Evolutionary conservation across 2,113 vertebrate genomes (phyloP).

Genomic region (Nesogale talazaci): DNA sequence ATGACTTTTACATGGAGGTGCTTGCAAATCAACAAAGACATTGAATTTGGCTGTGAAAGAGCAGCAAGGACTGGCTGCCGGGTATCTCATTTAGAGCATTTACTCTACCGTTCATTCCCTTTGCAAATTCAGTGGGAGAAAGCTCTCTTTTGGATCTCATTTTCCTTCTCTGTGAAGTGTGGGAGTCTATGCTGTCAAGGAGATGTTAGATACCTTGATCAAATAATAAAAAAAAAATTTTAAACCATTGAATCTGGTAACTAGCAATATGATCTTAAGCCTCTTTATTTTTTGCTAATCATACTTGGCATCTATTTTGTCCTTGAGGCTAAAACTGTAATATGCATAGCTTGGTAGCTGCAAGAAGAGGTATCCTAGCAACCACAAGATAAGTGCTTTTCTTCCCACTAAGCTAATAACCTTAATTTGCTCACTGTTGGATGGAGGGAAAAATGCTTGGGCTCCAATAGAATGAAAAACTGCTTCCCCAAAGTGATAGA

Average conservation of each 20-base stretch:
- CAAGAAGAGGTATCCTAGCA: constrained; percentile 59
- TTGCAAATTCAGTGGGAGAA: background rate
- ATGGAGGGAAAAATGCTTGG: background rate
- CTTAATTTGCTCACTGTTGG: background rate
- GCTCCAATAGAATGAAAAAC: background rate
- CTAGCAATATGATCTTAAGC: background rate
- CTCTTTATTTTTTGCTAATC: constrained; percentile 5
- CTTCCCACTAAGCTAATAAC: constrained; percentile 37
- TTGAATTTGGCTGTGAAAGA: background rate
- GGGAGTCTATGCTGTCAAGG: background rate
- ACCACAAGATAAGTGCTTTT: constrained; percentile 51
- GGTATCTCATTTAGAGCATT: background rate
- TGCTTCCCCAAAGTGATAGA: background rate
- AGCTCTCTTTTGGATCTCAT: background rate
- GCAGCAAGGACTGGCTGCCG: background rate
- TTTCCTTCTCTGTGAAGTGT: background rate
- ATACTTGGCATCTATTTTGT: background rate
- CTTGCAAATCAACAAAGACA: background rate
- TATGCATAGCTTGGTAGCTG: background rate
- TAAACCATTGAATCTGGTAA: background rate
- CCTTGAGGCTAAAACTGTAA: constrained; percentile 19
- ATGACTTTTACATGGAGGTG: accelerated
- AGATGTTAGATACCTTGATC: background rate
- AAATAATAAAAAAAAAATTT: background rate
- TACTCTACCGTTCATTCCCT: background rate